Evolutionary conservation across 2,797 vertebrate genomes (phyloP).

Genomic region (Sarcoramphus papa): DNA sequence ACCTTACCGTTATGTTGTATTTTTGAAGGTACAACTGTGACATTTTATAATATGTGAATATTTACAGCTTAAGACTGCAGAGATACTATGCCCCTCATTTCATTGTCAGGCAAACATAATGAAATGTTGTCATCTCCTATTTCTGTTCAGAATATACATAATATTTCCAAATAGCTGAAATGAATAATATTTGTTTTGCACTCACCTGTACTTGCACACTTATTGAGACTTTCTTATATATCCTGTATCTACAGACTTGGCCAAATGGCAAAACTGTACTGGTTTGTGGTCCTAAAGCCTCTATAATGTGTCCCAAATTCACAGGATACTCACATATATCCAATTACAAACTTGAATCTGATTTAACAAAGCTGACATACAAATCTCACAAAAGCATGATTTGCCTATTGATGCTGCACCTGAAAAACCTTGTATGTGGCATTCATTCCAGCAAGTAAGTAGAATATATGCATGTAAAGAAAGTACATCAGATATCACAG

Average conservation of each 20-base stretch:
- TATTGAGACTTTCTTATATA: neutral
- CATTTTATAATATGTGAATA: neutral
- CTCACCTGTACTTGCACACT: neutral
- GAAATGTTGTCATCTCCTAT: neutral
- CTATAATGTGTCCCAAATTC: rapidly evolving
- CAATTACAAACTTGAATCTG: neutral
- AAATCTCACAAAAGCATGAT: neutral
- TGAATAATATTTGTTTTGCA: neutral
- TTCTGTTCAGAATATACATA: neutral
- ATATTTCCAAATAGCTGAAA: neutral
- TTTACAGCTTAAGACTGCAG: neutral
- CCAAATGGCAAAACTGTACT: neutral
- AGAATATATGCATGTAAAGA: neutral
- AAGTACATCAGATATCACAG: neutral
- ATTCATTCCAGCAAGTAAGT: neutral
- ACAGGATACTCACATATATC: neutral
- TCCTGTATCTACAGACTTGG: neutral
- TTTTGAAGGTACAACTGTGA: neutral
- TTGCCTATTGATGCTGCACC: neutral
- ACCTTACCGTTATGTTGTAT: neutral
- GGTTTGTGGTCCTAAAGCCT: neutral
- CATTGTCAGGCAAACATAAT: neutral
- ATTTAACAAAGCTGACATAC: neutral
- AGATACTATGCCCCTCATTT: neutral
- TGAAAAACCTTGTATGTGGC: neutral